Evolutionary conservation across 2,888 invertebrate species (phyloP).

Genomic region (Tromatobia lineatoria): DNA sequence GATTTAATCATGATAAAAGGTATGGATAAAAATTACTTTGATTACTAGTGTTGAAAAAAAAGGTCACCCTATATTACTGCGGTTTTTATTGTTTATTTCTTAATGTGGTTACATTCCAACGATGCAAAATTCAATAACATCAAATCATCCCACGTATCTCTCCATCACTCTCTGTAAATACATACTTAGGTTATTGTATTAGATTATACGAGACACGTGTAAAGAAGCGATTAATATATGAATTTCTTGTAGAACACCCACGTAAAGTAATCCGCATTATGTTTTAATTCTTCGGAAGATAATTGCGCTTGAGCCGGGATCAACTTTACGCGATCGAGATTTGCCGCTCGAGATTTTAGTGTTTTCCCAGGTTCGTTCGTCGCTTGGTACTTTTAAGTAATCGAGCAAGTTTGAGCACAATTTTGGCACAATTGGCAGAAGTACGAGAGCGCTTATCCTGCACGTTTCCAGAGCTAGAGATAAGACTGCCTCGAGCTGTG

Average conservation of each 20-base stretch:
- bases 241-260: conserved; percentile 64
- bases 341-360: conserved; percentile 78
- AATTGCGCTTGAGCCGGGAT: background rate
- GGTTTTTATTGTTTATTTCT: too few relatives aligned
- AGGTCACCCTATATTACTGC: too few relatives aligned
- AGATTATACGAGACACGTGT: conserved; percentile 60
- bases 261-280: conserved; percentile 31
- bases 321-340: conserved; percentile 24
- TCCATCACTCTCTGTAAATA: conserved; percentile 68
- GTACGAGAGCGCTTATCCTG: conserved; percentile 91
- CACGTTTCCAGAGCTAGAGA: conserved; percentile 94
- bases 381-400: conserved; percentile 87
- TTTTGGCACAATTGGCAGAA: conserved; percentile 95
- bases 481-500: conserved; percentile 90
- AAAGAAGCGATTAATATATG: conserved; percentile 53
- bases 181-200: conserved; percentile 63
- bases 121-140: too few relatives aligned
- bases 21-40: too few relatives aligned
- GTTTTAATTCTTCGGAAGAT: conserved; percentile 60
- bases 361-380: conserved; percentile 86
- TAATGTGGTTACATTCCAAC: too few relatives aligned
- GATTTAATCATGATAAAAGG: too few relatives aligned
- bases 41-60: too few relatives aligned
- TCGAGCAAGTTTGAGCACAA: conserved; percentile 90
- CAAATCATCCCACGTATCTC: conserved; percentile 53